phyloP scores from a whole-genome alignment of 1,140 invertebrate species.

The Panagrolaimus sp. region DNA sequence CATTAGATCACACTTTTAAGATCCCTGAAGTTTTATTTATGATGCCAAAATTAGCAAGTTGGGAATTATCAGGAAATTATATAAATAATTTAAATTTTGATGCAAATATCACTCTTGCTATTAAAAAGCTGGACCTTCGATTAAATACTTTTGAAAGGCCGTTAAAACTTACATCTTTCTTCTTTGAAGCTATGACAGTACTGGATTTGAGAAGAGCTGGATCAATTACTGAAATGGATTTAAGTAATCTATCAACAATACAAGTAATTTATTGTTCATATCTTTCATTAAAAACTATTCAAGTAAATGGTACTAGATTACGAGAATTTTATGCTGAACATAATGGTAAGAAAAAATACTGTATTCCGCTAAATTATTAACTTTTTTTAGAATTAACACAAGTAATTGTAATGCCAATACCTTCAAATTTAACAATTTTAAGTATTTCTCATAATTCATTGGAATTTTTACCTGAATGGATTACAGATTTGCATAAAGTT shows the following conservation, averaged over 20 bases:
- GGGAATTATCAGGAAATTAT: conserved; percentile 9
- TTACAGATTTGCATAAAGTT: background rate
- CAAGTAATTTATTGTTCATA: conserved; percentile 15
- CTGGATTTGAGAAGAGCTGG: conserved; percentile 5
- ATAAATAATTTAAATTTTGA: conserved; percentile 2
- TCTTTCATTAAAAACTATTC: background rate
- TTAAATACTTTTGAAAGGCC: conserved; percentile 9
- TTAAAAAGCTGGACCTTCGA: background rate
- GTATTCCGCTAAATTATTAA: background rate
- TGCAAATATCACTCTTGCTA: background rate
- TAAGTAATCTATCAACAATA: background rate
- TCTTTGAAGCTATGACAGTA: conserved; percentile 1
- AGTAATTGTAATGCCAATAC: conserved; percentile 11
- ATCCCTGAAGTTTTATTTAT: conserved; percentile 9
- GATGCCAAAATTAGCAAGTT: conserved; percentile 5
- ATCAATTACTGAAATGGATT: conserved; percentile 6
- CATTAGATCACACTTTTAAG: background rate
- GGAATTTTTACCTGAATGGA: conserved; percentile 9
- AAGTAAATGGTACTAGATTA: conserved; percentile 6
- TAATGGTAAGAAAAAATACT: background rate
- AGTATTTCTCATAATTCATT: conserved; percentile 9
- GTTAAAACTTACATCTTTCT: conserved; percentile 1
- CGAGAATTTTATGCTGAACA: conserved; percentile 8
- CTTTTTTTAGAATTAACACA: background rate
- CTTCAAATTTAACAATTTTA: background rate